Evolutionary conservation across 2,888 invertebrate species (phyloP), one percentile per base, ranked within the genome.

Genomic region (Amphipyra tragopoginis): DNA sequence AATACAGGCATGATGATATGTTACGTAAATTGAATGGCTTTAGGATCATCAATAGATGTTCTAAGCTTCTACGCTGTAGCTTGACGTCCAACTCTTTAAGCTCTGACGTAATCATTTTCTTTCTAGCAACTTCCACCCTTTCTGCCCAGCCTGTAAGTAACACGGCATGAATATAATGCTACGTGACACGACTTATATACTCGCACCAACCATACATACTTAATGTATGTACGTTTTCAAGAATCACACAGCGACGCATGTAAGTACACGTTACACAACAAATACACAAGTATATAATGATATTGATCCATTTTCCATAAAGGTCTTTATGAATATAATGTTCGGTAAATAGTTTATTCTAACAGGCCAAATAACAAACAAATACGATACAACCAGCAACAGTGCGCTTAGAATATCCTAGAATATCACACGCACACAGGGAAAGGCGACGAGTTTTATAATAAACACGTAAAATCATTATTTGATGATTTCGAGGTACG

Each of bases 381-480:
- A 76, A 79, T 66, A 71, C 36, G 56, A 33, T 56, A 45, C 74
- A 65, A 79, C 79, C 75, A 77, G 54, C 14, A 50, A 62, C 59
- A 54, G 14, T 33, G 51, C 51, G 77, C 61, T 83, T 82, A 82
- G 81, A 84, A 80, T 68, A 65, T 72, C 55, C 61, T 70, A 78
- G 79, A 29, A 79, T 54, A 54, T 44, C 36, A 38, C 55, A 68
- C 76, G 34, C 75, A 73, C 68, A 76, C 68, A 63, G 14, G 39
- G 39, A 69, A 56, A 64, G n/a, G 67, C 73, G 72, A 65, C 76
- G 77, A 76, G 88, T 93, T 94, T 93, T 92, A 93, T 93, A 88
- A 91, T 93, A 91, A 92, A 91, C 90, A 90, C 87, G 87, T 87
- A 88, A 93, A 93, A 94, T 94, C 92, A 94, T 94, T 94, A 94